Evolutionary conservation across 1,140 invertebrate genomes (phyloP).

Genomic region (Calephelis nemesis): DNA sequence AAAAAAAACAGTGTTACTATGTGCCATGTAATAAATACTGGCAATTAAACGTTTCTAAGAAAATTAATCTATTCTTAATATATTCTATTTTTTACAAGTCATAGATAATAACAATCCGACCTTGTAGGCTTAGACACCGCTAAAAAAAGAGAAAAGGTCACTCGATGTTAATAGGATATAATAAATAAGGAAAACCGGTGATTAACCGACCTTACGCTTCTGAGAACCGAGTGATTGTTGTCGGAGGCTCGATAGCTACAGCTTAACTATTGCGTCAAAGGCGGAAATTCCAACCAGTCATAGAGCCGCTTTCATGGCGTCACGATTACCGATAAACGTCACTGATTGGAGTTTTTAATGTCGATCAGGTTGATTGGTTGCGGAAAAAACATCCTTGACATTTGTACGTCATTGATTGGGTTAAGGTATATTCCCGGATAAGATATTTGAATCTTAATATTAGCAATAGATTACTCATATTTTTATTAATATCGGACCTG

Average conservation of each 20-base stretch:
- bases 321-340: neutral
- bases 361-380: neutral
- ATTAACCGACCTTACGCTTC: constrained; percentile 9
- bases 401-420: constrained; percentile 1
- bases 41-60: no score
- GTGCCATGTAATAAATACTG: no score
- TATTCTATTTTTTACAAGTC: no score
- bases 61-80: no score
- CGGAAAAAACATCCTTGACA: constrained; percentile 8
- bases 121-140: neutral
- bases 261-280: constrained; percentile 9
- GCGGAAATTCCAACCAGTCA: constrained; percentile 12
- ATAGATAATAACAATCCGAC: neutral
- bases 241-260: neutral
- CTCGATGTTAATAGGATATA: constrained; percentile 1
- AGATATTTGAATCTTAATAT: no score
- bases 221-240: constrained; percentile 11
- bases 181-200: constrained; percentile 17
- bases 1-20: no score
- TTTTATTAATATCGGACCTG: no score
- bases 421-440: neutral
- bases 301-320: constrained; percentile 6
- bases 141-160: constrained; percentile 12
- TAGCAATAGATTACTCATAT: no score
- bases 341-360: neutral